These are phyloP conservation scores for Mythimna loreyi DNA, from an alignment of 2,888 invertebrate species.

Conservation along the genomic window DNA sequence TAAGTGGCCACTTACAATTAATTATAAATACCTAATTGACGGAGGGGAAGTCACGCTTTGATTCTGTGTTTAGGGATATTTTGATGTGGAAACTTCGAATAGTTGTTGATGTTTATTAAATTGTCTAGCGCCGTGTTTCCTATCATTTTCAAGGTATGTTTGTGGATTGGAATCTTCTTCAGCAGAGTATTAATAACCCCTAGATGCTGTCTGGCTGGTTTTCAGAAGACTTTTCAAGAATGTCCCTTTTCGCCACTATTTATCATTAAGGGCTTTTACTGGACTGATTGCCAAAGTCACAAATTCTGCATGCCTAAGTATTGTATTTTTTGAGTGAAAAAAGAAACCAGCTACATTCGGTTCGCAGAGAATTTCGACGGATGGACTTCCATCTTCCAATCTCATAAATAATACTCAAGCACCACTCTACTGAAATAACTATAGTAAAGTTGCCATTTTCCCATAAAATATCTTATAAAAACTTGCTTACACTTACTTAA, in stretches of 20 bases:
- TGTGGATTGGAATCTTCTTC: not conserved
- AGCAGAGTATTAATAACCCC: not conserved
- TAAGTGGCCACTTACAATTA: constrained; percentile 58
- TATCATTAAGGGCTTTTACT: not conserved
- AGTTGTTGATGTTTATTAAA: constrained; percentile 11
- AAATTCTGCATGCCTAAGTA: no score
- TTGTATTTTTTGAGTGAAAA: no score
- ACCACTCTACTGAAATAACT: not conserved
- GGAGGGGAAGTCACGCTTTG: constrained; percentile 51
- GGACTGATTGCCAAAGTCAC: not conserved
- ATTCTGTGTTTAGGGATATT: constrained; percentile 57
- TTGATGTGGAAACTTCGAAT: constrained; percentile 25
- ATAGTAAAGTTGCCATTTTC: constrained; percentile 15
- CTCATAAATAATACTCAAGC: not conserved
- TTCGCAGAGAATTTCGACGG: not conserved
- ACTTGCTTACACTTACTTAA: constrained; percentile 46
- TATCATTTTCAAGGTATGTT: not conserved
- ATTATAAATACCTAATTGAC: constrained; percentile 58
- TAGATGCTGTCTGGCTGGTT: not conserved
- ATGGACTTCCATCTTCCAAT: not conserved
- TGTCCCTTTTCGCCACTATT: not conserved
- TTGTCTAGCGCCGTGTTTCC: not conserved
- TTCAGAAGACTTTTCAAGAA: not conserved
- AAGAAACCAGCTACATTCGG: not conserved
- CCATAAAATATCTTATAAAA: constrained; percentile 27